A percentile compares a stretch with the other conserved stretches of the same genome.
Conservation (phyloP, 2,888 invertebrate genomes). For the Rapana venosa region DNA sequence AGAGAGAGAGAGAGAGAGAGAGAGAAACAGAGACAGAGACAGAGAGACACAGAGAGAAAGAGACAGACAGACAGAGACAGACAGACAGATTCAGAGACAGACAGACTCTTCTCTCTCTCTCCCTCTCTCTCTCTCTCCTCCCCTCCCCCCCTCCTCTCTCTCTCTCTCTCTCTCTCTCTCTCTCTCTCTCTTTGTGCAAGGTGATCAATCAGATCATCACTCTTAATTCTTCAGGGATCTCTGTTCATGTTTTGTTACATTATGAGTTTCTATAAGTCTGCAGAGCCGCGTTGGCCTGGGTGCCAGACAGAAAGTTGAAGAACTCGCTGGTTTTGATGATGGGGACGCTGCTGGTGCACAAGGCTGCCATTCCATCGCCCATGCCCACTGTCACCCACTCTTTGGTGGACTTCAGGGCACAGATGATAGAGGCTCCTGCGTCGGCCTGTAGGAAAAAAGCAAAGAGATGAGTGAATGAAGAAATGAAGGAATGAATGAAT, state of each 20-base stretch:
- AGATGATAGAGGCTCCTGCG: conserved; percentile 8
- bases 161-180: background rate
- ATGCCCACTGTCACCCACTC: conserved; percentile 26
- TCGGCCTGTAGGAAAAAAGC: background rate
- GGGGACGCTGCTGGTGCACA: background rate
- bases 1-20: too few species aligned
- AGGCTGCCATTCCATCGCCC: background rate
- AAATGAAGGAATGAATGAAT: background rate
- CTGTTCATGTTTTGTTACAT: too few species aligned
- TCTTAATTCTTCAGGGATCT: too few species aligned
- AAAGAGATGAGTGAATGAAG: too few species aligned
- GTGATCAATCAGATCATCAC: too few species aligned
- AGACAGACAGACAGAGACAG: too few species aligned
- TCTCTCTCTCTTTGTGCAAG: background rate
- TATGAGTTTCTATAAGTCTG: background rate
- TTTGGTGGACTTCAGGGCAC: background rate
- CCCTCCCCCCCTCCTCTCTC: background rate
- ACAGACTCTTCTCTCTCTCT: too few species aligned
- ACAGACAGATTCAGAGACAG: too few species aligned
- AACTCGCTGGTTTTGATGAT: background rate
- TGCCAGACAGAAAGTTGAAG: background rate
- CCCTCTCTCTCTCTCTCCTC: too few species aligned
- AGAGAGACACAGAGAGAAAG: too few species aligned
- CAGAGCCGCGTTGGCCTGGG: background rate
- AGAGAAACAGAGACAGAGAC: too few species aligned